Evolutionary conservation across 2,113 vertebrate species (phyloP).

Genomic region (Ailurus styani): DNA sequence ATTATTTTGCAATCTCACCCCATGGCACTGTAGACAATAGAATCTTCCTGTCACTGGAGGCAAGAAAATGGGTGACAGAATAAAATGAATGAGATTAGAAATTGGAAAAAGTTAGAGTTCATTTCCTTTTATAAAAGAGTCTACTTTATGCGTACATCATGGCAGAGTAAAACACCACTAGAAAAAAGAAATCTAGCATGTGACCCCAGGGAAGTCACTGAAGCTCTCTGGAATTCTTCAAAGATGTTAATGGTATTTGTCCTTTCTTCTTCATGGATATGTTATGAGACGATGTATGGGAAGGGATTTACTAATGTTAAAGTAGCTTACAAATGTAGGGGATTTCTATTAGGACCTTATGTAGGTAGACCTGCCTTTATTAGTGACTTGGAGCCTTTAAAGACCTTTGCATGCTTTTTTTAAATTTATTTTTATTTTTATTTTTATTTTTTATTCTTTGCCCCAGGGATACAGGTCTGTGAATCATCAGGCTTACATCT

Average conservation of each 20-base stretch:
- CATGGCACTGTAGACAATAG: not conserved
- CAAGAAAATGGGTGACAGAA: constrained; percentile 14
- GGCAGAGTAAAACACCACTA: not conserved
- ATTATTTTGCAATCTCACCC: constrained; percentile 24
- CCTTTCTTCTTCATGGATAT: not conserved
- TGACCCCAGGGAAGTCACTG: not conserved
- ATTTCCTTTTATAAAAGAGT: constrained; percentile 32
- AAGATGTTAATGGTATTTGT: not conserved
- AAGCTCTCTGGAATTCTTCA: not conserved
- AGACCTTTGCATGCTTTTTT: not conserved
- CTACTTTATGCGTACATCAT: not conserved
- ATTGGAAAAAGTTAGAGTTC: not conserved
- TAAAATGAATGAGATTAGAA: constrained; percentile 24
- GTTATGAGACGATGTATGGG: not conserved
- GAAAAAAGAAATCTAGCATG: not conserved
- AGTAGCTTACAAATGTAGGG: not conserved
- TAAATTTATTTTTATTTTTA: no score
- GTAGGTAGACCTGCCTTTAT: not conserved
- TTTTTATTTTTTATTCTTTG: no score
- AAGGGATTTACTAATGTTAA: not conserved
- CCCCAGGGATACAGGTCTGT: no score
- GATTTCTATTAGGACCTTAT: not conserved
- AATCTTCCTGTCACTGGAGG: not conserved
- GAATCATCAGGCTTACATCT: no score
- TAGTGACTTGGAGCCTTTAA: not conserved